Evolutionary conservation across 1,140 invertebrate species (phyloP).

Genomic region (Apis dorsata): DNA sequence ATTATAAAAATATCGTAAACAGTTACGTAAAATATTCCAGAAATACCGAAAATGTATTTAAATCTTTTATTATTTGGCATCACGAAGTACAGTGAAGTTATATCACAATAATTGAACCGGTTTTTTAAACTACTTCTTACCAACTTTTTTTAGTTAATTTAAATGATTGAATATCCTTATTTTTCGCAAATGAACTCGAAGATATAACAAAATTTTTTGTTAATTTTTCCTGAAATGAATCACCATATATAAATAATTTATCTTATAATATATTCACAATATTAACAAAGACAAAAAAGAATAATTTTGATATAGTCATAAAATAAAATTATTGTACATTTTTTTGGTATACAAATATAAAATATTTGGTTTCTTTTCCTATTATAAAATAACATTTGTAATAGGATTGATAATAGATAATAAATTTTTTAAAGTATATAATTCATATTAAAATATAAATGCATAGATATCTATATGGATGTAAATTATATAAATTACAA

Average conservation of each 20-base stretch:
- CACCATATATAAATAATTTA: background rate
- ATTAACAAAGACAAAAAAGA: background rate
- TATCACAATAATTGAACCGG: conserved; percentile 14
- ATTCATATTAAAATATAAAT: too few relatives aligned
- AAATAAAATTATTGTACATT: background rate
- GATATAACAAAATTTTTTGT: background rate
- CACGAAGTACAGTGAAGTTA: background rate
- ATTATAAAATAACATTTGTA: too few relatives aligned
- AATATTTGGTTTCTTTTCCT: too few relatives aligned
- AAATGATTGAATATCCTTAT: background rate
- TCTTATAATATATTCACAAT: background rate
- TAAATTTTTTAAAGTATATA: too few relatives aligned
- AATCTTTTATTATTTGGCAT: background rate
- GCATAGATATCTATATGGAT: too few relatives aligned
- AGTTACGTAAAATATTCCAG: background rate
- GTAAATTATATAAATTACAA: too few relatives aligned
- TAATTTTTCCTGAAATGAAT: background rate
- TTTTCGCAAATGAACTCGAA: background rate
- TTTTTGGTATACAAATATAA: background rate
- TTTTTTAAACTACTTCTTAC: conserved; percentile 19
- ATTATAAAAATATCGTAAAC: too few relatives aligned
- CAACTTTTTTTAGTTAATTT: conserved; percentile 3
- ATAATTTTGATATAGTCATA: background rate
- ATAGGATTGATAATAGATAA: too few relatives aligned
- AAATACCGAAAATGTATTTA: background rate